Base-by-base conservation (phyloP, 2,797 vertebrate genomes). In the Ptychadena robeensis region DNA sequence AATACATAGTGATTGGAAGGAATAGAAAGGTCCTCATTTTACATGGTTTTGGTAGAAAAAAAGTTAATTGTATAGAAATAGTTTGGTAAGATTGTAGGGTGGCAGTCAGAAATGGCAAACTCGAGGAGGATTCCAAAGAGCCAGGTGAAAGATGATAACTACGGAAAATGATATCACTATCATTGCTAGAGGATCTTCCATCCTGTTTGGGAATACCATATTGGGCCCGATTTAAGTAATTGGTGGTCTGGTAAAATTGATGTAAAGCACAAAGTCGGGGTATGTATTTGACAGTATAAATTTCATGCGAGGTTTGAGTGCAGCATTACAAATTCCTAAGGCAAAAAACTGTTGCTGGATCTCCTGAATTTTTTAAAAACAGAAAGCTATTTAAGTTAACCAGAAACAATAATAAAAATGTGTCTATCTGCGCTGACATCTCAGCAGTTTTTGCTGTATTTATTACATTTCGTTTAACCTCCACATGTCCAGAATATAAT, bases 381-480 rank as follows among this genome's bases (percentile, higher is more conserved):
- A 70, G 38, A 53, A 71, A 66, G 38, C 37, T 32, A 73, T 81
- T 74, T 9, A 31, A 44, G 38, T 27, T 9, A 18, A 61, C 30
- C 73, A 71, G 67, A 71, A 82, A 82, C 63, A n/a, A 73, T 79
- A 79, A 73, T 67, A 79, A 0, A 31, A 59, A 68, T 79, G 38
- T 59, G 69, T 73, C 72, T 82, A 32, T 57, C 40, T 37, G 11
- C 32, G 69, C 38, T 73, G 75, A 72, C 68, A 75, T 82, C 35
- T 59, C 37, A 64, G 30, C 67, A 59, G 34, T 76, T 40, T 72
- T 40, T 35, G 32, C 68, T 70, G 14, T 87, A 93, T 92, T 92
- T 93, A 93, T 90, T 91, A 89, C 81, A 66, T 90, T 90, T 93
- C 88, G 90, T 91, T 92, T 92, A 92, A 93, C 92, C 91, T 88